These are phyloP conservation scores for Amblyraja radiata DNA, from an alignment of 2,797 vertebrate genomes.

Conservation along the genomic window DNA sequence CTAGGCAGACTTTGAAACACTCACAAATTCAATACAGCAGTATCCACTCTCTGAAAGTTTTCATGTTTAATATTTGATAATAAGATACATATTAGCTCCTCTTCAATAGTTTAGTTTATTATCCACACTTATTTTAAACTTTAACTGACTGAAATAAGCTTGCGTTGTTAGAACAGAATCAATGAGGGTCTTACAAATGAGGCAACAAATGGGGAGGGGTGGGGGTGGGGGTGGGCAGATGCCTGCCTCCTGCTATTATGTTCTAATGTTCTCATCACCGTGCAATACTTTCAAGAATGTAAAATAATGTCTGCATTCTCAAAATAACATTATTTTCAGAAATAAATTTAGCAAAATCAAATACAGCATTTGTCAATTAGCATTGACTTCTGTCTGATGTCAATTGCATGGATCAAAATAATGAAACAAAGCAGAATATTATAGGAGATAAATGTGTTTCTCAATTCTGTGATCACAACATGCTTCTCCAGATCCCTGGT, in stretches of 20 bases:
- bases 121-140: neutral
- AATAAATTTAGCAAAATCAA: neutral
- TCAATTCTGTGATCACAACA: constrained; percentile 1
- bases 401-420: neutral
- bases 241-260: too few species aligned
- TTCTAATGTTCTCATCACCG: neutral
- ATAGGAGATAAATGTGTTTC: neutral
- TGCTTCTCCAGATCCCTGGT: neutral
- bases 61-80: neutral
- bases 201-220: too few species aligned
- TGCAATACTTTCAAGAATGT: neutral
- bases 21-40: neutral
- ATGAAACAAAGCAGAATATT: neutral
- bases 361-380: neutral
- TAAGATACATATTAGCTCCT: neutral
- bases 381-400: neutral
- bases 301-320: neutral
- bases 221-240: too few species aligned
- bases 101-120: neutral
- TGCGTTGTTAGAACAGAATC: neutral
- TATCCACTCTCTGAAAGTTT: neutral
- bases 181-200: too few species aligned
- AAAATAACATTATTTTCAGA: neutral
- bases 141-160: neutral
- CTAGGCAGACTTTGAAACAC: neutral